Conservation (phyloP, 2,888 invertebrate species). For the Ornithoptera priamus region DNA sequence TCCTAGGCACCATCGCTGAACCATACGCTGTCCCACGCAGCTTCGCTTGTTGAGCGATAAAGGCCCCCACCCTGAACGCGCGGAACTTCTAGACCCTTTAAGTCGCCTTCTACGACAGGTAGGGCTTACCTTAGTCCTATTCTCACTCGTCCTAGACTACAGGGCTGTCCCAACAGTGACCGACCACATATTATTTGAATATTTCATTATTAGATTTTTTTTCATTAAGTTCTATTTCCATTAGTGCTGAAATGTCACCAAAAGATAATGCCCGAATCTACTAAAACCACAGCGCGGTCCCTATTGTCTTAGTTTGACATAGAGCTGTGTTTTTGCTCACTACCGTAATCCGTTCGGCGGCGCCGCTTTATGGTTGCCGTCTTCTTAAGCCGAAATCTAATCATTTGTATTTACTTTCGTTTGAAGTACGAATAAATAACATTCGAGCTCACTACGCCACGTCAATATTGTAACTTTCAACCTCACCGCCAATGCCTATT, state of each 20-base stretch:
- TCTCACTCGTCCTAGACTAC: too few relatives aligned
- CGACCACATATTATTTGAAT: background rate
- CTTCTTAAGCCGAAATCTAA: background rate
- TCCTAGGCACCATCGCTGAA: too few relatives aligned
- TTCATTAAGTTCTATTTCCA: too few relatives aligned
- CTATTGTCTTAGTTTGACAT: background rate
- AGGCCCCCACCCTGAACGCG: too few relatives aligned
- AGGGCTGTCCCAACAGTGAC: background rate
- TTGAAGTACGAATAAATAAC: background rate
- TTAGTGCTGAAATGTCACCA: background rate
- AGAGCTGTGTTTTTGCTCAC: background rate
- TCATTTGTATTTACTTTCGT: background rate
- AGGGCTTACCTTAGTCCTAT: too few relatives aligned
- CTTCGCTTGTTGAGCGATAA: too few relatives aligned
- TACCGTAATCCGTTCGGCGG: background rate
- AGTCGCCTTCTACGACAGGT: too few relatives aligned
- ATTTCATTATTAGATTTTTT: too few relatives aligned
- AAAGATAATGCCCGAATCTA: background rate
- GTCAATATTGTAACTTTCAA: background rate
- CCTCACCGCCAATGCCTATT: too few relatives aligned
- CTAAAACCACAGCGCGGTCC: background rate
- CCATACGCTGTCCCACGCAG: too few relatives aligned
- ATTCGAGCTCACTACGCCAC: background rate
- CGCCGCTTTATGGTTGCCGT: background rate
- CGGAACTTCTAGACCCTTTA: too few relatives aligned